These are phyloP conservation scores for Phyllotreta cruciferae DNA, from an alignment of 2,888 invertebrate genomes.

Conservation along the genomic window DNA sequence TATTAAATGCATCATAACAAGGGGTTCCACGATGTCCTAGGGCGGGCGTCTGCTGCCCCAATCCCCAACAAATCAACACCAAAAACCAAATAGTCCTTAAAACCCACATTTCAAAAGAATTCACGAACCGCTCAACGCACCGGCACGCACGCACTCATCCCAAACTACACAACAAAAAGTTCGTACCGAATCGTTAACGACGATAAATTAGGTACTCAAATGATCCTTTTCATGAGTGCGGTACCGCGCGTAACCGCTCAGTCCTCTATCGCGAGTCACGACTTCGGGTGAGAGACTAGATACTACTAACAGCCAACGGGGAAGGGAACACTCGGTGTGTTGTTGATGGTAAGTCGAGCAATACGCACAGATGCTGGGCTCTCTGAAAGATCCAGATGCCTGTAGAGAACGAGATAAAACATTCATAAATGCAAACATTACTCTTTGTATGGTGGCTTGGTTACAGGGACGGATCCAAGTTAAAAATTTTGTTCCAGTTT, in stretches of 20 bases:
- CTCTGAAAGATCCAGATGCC: conserved; percentile 36
- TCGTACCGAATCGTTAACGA: not conserved
- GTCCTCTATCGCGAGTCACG: conserved; percentile 39
- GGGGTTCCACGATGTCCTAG: conserved; percentile 56
- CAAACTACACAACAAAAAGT: too few species aligned
- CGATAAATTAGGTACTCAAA: conserved; percentile 19
- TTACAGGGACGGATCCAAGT: conserved; percentile 12
- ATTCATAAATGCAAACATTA: conserved; percentile 30
- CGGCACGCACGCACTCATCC: conserved; percentile 28
- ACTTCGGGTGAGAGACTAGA: conserved; percentile 20
- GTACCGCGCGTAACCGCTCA: conserved; percentile 44
- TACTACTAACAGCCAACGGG: conserved; percentile 34
- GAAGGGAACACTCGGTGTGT: conserved; percentile 32
- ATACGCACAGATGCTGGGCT: conserved; percentile 33
- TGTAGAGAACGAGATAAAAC: conserved; percentile 24
- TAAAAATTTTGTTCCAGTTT: not conserved
- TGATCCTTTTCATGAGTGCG: conserved; percentile 32
- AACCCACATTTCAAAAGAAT: conserved; percentile 28
- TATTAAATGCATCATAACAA: conserved; percentile 65
- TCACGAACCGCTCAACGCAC: conserved; percentile 9
- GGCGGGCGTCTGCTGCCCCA: conserved; percentile 53
- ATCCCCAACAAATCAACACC: conserved; percentile 19
- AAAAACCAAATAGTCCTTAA: conserved; percentile 23
- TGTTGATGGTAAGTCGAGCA: conserved; percentile 20
- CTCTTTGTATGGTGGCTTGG: conserved; percentile 24